Evolutionary conservation across 2,888 invertebrate species (phyloP).

Genomic region (Drosophila mulleri): DNA sequence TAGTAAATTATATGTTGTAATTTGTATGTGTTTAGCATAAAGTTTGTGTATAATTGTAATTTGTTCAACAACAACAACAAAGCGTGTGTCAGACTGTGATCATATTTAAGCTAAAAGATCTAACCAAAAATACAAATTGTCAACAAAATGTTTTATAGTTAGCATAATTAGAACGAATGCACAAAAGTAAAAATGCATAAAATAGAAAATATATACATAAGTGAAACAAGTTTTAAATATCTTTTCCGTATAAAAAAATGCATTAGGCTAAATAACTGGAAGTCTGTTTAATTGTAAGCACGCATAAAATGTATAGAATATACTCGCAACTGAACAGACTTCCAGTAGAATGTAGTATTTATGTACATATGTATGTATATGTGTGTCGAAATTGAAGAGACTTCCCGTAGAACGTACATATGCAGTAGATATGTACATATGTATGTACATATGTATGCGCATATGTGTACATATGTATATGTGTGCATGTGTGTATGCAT

Average conservation of each 20-base stretch:
- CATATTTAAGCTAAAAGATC: conserved; percentile 57
- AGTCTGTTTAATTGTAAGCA: not conserved
- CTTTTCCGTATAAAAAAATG: not conserved
- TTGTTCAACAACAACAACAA: conserved; percentile 30
- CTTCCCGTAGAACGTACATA: not conserved
- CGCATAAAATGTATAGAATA: too few species aligned
- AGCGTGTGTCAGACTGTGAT: conserved; percentile 65
- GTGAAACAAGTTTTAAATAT: not conserved
- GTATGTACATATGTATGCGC: not conserved
- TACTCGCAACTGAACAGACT: not conserved
- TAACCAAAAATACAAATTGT: conserved; percentile 55
- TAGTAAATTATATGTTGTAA: conserved; percentile 48
- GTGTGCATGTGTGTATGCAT: too few species aligned
- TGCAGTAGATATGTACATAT: not conserved
- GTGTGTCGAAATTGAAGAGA: not conserved
- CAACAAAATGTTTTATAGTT: conserved; percentile 26
- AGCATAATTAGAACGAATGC: conserved; percentile 31
- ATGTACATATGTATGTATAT: not conserved
- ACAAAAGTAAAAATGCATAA: conserved; percentile 36
- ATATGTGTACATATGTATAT: not conserved
- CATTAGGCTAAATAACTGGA: not conserved
- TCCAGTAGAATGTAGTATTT: not conserved
- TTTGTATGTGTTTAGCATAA: conserved; percentile 36
- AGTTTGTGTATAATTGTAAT: conserved; percentile 42
- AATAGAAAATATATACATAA: conserved; percentile 7